Percentiles rank a stretch among this genome's conserved stretches.
Evolutionary conservation across 2,888 invertebrate genomes (phyloP).

Genomic region (Agrochola macilenta): DNA sequence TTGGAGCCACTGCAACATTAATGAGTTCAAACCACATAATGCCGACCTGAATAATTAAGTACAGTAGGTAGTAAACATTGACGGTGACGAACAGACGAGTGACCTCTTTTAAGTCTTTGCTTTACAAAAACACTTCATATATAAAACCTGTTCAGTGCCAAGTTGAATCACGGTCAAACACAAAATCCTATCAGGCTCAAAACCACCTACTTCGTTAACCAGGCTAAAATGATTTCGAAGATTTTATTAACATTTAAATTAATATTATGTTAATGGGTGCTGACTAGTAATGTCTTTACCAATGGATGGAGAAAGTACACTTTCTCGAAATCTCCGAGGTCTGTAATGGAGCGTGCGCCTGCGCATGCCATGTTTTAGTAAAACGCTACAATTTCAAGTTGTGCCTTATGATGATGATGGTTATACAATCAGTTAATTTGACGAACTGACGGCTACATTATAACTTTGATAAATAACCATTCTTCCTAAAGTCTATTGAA

Average conservation of each 20-base stretch:
- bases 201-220: slow-evolving; percentile 30
- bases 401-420: slow-evolving; percentile 20
- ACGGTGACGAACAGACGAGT: slow-evolving; percentile 30
- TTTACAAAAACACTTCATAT: slow-evolving; percentile 22
- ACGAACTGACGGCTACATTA: not conserved
- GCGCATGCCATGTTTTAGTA: slow-evolving; percentile 59
- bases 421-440: slow-evolving; percentile 20
- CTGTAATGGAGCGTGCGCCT: slow-evolving; percentile 72
- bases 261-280: slow-evolving; percentile 57
- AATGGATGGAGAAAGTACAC: slow-evolving; percentile 82
- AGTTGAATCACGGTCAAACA: slow-evolving; percentile 55
- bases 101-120: slow-evolving; percentile 37
- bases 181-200: slow-evolving; percentile 31
- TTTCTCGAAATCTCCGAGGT: slow-evolving; percentile 81
- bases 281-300: slow-evolving; percentile 62
- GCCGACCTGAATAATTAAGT: slow-evolving; percentile 19
- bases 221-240: slow-evolving; percentile 38
- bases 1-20: slow-evolving; percentile 2
- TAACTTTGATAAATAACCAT: slow-evolving; percentile 13
- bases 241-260: slow-evolving; percentile 51
- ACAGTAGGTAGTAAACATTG: slow-evolving; percentile 6
- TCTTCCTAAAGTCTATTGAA: not conserved
- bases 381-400: slow-evolving; percentile 48
- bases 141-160: slow-evolving; percentile 47
- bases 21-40: slow-evolving; percentile 3